Conservation (phyloP, 2,113 vertebrate genomes). For the Isurus oxyrinchus region DNA sequence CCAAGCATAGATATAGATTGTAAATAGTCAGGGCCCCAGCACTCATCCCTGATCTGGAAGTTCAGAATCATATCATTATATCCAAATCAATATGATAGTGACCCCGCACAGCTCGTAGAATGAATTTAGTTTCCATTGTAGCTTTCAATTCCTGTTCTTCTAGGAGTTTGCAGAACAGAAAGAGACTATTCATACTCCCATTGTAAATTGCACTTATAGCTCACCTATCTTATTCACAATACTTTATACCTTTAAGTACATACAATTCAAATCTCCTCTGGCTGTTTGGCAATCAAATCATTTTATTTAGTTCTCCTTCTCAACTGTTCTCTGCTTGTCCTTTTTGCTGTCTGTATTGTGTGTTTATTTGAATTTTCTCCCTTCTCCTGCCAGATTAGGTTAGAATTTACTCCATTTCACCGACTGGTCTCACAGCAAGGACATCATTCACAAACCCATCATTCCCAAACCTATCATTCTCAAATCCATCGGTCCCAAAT, state of each 20-base stretch:
- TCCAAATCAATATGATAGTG: not conserved
- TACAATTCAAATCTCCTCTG: not conserved
- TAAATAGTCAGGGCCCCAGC: too few species aligned
- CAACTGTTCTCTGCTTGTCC: not conserved
- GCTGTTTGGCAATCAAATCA: not conserved
- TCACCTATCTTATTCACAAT: not conserved
- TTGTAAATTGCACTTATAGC: not conserved
- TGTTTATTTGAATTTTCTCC: not conserved
- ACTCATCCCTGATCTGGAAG: too few species aligned
- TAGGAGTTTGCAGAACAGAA: not conserved
- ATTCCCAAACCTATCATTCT: too few species aligned
- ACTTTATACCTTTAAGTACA: too few species aligned
- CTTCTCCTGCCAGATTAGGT: not conserved
- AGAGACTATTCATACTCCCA: not conserved
- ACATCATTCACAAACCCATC: not conserved
- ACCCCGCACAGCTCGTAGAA: not conserved
- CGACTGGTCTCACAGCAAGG: not conserved
- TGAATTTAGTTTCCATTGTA: not conserved
- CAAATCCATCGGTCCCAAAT: not conserved
- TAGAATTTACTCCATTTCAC: not conserved
- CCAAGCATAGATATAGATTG: too few species aligned
- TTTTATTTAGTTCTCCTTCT: not conserved
- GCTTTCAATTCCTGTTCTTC: not conserved
- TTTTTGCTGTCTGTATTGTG: not conserved
- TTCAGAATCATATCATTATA: not conserved